Conservation (phyloP, 2,113 vertebrate species). For the Engystomops pustulosus region DNA sequence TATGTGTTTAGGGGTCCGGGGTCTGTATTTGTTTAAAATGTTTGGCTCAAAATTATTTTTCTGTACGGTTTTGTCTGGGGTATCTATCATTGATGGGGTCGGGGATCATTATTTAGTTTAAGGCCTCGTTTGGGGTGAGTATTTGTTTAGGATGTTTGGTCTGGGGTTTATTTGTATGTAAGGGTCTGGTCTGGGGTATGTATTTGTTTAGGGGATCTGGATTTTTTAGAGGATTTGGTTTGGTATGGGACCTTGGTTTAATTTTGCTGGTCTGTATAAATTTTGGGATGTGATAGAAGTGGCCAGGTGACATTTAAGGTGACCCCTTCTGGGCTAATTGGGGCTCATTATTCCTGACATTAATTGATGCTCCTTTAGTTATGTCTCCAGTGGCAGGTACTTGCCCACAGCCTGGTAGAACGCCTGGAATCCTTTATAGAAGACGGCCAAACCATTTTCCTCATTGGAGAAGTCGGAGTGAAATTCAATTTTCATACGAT, state of each 20-base stretch:
- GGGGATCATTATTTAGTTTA: too few species aligned
- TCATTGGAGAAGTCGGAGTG: constrained; percentile 84
- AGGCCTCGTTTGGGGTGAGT: too few species aligned
- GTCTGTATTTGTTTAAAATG: constrained; percentile 4
- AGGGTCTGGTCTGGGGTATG: neutral
- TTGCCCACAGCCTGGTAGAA: constrained; percentile 88
- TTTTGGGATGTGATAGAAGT: neutral
- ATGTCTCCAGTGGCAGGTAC: constrained; percentile 43
- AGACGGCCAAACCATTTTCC: constrained; percentile 73
- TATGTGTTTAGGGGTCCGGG: neutral
- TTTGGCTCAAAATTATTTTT: too few species aligned
- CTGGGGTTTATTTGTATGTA: neutral
- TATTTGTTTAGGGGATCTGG: neutral
- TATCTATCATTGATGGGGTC: too few species aligned
- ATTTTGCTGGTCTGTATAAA: too few species aligned
- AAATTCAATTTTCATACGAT: constrained; percentile 81
- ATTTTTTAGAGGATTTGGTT: too few species aligned
- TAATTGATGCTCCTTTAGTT: too few species aligned
- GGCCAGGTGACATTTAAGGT: neutral
- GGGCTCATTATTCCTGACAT: too few species aligned
- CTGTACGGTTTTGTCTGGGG: too few species aligned
- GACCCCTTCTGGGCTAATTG: neutral
- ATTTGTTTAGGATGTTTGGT: neutral
- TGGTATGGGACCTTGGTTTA: too few species aligned
- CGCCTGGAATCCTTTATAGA: constrained; percentile 83